phyloP scores from a whole-genome alignment of 2,113 vertebrate genomes.

The Fulmarus glacialis region DNA sequence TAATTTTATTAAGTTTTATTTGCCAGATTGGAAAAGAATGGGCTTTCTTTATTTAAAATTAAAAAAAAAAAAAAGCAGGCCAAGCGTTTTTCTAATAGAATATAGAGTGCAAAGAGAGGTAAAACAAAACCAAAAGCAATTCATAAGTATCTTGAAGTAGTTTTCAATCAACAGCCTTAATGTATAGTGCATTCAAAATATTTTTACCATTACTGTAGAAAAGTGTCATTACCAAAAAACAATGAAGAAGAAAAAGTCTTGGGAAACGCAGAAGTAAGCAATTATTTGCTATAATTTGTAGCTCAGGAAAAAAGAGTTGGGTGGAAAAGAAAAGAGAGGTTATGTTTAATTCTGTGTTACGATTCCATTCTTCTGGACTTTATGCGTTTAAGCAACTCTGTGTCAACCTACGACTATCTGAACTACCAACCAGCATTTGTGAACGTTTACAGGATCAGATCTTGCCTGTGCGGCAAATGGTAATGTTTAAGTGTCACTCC shows the following conservation, averaged over 20 bases:
- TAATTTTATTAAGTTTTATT: slow-evolving; percentile 69
- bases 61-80: background rate
- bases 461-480: background rate
- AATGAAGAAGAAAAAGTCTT: background rate
- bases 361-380: background rate
- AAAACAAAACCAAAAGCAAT: slow-evolving; percentile 34
- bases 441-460: background rate
- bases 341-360: background rate
- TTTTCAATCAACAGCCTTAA: background rate
- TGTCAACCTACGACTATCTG: background rate
- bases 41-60: background rate
- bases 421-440: background rate
- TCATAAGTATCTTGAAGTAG: background rate
- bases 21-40: slow-evolving; percentile 53
- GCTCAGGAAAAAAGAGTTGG: background rate
- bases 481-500: background rate
- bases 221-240: background rate
- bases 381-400: background rate
- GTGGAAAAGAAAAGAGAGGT: background rate
- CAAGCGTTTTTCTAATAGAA: background rate
- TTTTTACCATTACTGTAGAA: background rate
- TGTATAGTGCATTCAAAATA: background rate
- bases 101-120: slow-evolving; percentile 8
- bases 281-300: background rate
- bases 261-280: background rate